Evolutionary conservation across 23 tunicate genomes (phyloP), one percentile per base, ranked within the genome.

Genomic region (Aplidium turbinatum): DNA sequence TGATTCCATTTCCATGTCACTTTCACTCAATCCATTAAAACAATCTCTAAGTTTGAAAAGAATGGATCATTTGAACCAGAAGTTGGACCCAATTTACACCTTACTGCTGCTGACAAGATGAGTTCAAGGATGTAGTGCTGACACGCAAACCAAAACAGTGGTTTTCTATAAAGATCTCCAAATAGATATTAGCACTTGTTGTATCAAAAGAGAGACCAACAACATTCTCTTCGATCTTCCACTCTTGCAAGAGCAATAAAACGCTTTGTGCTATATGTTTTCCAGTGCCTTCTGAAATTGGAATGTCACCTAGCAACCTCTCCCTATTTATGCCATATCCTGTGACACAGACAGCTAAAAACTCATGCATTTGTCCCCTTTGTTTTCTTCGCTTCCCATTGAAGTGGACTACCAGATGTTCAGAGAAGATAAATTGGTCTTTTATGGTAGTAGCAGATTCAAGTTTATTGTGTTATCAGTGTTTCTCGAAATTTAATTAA

Each of bases 111-210:
- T 38, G 50, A 65, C 7, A 60, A 60, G 68, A 30, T 31, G 20
- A 60, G 68, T 31, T 60, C 68, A 60, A 60, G 68, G 20, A 60
- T 30, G 68, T 60, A 38, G 36, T 60, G 68, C 36, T 30, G 6
- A 28, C 72, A 65, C 5, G 72, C 72, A 36, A 65, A 65, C 72
- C 72, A 65, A 38, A 65, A 65, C 7, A 65, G 27, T 65, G 72
- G 48, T 38, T 35, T 65, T 65, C 50, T 29, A 65, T 36, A 38
- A 65, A 65, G 30, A 65, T 35, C 50, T 65, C 72, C 5, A 65
- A 36, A 29, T 35, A 65, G 23, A 38, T 13, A 65, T 65, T 65
- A 35, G 50, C 72, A 65, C 50, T 65, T 13, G 67, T 60, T 18
- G 72, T 36, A 38, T 38, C 72, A 35, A 65, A 35, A 4, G 72